Conservation (phyloP, 2,797 vertebrate genomes). For the Sciurus carolinensis region DNA sequence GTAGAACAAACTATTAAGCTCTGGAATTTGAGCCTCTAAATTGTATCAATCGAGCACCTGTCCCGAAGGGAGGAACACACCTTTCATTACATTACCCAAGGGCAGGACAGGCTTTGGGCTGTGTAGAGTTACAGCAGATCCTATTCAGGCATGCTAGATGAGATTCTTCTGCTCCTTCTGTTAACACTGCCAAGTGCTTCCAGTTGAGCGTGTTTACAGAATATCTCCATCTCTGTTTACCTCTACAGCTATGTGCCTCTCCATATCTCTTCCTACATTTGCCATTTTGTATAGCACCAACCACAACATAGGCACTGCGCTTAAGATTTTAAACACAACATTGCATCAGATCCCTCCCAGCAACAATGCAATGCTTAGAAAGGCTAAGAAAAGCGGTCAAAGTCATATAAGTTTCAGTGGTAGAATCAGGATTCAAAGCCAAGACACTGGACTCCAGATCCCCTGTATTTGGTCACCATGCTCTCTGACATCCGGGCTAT, state of each 20-base stretch:
- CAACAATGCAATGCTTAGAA: background rate
- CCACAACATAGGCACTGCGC: background rate
- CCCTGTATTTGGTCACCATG: accelerated
- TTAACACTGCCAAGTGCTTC: background rate
- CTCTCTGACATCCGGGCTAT: accelerated
- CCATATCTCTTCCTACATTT: background rate
- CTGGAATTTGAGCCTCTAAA: conserved; percentile 77
- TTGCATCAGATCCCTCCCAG: background rate
- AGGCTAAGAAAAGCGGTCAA: background rate
- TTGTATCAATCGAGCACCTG: conserved; percentile 81
- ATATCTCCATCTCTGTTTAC: background rate
- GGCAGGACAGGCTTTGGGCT: conserved; percentile 51
- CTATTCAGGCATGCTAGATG: conserved; percentile 34
- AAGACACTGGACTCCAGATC: background rate
- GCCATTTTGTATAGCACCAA: background rate
- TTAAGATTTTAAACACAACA: background rate
- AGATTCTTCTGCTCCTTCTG: background rate
- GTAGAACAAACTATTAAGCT: conserved; percentile 78
- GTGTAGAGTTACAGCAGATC: conserved; percentile 61
- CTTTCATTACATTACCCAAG: conserved; percentile 76
- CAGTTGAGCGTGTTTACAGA: background rate
- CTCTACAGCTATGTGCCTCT: background rate
- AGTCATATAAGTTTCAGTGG: background rate
- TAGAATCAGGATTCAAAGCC: background rate
- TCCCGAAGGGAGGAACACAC: conserved; percentile 64